phyloP scores from a whole-genome alignment of 2,888 invertebrate genomes.

The Alloplasta piceator region DNA sequence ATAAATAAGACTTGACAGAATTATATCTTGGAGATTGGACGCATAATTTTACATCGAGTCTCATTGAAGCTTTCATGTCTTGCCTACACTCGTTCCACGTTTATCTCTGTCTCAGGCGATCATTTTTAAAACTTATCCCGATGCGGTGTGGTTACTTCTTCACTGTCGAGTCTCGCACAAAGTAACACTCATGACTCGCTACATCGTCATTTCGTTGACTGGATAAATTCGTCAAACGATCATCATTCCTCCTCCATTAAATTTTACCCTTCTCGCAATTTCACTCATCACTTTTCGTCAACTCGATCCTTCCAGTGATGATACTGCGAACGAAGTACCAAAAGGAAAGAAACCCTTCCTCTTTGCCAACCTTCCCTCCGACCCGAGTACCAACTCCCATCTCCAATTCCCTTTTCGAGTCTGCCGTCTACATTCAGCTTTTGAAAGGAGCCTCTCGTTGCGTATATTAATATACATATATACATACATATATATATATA shows the following conservation, averaged over 20 bases:
- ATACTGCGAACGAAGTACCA: neutral
- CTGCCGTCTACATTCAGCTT: conserved; percentile 31
- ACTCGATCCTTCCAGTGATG: neutral
- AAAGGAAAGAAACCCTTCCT: neutral
- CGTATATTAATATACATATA: conserved; percentile 50
- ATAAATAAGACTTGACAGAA: neutral
- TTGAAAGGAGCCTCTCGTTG: conserved; percentile 45
- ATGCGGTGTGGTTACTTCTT: too few species aligned
- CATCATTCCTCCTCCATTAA: neutral
- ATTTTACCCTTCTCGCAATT: neutral
- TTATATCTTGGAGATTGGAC: neutral
- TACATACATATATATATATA: conserved; percentile 43
- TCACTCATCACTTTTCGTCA: neutral
- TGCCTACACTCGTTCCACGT: conserved; percentile 41
- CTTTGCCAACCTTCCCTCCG: too few species aligned
- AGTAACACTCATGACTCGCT: too few species aligned
- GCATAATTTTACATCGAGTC: neutral
- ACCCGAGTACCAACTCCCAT: neutral
- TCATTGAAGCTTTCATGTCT: conserved; percentile 7
- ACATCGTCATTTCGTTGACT: too few species aligned
- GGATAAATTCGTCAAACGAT: too few species aligned
- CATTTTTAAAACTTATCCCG: too few species aligned
- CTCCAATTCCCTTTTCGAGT: conserved; percentile 18
- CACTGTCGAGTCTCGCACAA: too few species aligned
- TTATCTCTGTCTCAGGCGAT: conserved; percentile 7